A percentile compares a stretch with the other conserved stretches of the same genome.
phyloP scores from a whole-genome alignment of 2,797 vertebrate genomes.

The Crypturellus tataupa region DNA sequence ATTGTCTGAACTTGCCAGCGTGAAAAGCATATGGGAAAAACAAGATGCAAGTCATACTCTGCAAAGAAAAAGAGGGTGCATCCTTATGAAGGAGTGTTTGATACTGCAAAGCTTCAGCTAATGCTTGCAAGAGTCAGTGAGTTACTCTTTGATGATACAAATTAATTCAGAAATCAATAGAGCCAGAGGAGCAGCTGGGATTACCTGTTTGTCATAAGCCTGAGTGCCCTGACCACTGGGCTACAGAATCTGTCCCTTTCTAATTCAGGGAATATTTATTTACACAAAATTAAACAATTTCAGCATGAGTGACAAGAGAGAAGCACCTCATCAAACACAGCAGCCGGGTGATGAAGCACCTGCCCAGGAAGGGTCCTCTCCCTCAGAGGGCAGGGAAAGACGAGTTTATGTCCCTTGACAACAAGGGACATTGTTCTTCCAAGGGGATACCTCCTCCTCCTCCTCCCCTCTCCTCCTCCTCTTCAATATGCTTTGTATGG shows the following conservation, averaged over 20 bases:
- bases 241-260: constrained; percentile 7
- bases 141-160: not conserved
- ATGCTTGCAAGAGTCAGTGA: not conserved
- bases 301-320: constrained; percentile 34
- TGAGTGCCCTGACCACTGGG: not conserved
- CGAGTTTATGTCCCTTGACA: constrained; percentile 20
- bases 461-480: constrained; percentile 13
- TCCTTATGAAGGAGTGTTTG: not conserved
- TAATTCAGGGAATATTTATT: constrained; percentile 61
- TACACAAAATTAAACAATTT: constrained; percentile 63
- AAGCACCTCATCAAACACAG: constrained; percentile 41
- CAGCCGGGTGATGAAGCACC: not conserved
- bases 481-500: not conserved
- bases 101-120: not conserved
- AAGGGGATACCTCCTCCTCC: constrained; percentile 21
- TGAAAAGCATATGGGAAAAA: not conserved
- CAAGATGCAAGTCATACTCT: not conserved
- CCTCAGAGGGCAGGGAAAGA: not conserved
- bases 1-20: not conserved
- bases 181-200: constrained; percentile 25
- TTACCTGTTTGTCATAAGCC: constrained; percentile 29
- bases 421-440: constrained; percentile 20
- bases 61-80: not conserved
- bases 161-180: not conserved
- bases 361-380: not conserved